phyloP scores from a whole-genome alignment of 2,113 vertebrate species.

The Tragelaphus imberbis region DNA sequence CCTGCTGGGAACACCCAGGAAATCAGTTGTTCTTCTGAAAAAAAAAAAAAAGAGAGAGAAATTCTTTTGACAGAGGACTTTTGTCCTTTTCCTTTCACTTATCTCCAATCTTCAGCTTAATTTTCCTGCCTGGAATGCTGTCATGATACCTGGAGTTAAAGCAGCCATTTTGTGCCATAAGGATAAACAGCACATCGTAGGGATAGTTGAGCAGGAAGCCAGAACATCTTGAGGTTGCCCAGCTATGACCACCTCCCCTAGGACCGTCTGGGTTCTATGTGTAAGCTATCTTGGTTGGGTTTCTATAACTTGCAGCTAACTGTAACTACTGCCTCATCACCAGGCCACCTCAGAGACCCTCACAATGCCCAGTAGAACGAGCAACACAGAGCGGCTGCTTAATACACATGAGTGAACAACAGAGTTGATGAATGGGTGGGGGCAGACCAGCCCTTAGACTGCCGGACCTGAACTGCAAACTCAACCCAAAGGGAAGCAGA shows the following conservation, averaged over 20 bases:
- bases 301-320: background rate
- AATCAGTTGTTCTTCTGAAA: background rate
- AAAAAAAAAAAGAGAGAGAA: background rate
- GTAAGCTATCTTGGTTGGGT: background rate
- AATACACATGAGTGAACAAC: background rate
- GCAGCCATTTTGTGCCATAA: background rate
- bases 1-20: background rate
- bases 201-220: background rate
- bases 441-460: background rate
- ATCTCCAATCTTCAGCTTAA: background rate
- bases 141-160: background rate
- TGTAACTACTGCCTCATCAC: background rate
- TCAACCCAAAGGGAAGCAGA: background rate
- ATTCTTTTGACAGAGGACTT: background rate
- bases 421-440: accelerated
- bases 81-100: background rate
- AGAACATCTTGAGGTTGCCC: background rate
- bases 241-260: background rate
- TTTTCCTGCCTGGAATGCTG: background rate
- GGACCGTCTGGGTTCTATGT: background rate
- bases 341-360: background rate
- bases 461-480: background rate
- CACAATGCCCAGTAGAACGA: background rate
- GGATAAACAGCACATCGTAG: background rate
- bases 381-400: background rate